Evolutionary conservation across 1,140 invertebrate species (phyloP).

Genomic region (Zaprionus nigranus): DNA sequence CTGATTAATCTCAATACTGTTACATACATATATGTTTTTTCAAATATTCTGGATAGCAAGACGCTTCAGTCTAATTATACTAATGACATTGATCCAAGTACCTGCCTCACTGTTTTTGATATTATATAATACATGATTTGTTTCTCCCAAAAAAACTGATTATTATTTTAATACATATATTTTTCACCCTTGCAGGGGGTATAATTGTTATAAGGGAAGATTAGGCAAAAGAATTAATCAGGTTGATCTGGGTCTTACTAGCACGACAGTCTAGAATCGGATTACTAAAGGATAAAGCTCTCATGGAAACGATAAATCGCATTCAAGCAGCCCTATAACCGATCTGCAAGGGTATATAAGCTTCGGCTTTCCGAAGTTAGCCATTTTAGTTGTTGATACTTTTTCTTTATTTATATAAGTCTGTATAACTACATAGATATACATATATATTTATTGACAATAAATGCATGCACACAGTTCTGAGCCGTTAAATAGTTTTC

Average conservation of each 20-base stretch:
- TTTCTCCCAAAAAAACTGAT: background rate
- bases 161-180: background rate
- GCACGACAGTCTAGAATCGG: background rate
- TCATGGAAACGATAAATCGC: background rate
- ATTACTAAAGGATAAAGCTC: background rate
- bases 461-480: slow-evolving; percentile 10
- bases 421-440: background rate
- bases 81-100: slow-evolving; percentile 10
- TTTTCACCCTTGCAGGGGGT: slow-evolving; percentile 1
- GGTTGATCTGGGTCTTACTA: no score
- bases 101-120: slow-evolving; percentile 5
- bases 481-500: background rate
- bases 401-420: background rate
- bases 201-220: background rate
- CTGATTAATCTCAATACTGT: background rate
- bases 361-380: background rate
- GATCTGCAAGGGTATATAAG: background rate
- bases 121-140: slow-evolving; percentile 7
- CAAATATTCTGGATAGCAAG: slow-evolving; percentile 9
- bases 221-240: background rate
- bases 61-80: slow-evolving; percentile 11
- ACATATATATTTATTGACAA: slow-evolving; percentile 1
- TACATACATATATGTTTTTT: slow-evolving; percentile 7
- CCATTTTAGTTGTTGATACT: background rate
- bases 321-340: background rate